Percentiles rank a stretch among this genome's conserved stretches.
phyloP scores from a whole-genome alignment of 2,113 vertebrate species.

The Sebastes schlegelii region DNA sequence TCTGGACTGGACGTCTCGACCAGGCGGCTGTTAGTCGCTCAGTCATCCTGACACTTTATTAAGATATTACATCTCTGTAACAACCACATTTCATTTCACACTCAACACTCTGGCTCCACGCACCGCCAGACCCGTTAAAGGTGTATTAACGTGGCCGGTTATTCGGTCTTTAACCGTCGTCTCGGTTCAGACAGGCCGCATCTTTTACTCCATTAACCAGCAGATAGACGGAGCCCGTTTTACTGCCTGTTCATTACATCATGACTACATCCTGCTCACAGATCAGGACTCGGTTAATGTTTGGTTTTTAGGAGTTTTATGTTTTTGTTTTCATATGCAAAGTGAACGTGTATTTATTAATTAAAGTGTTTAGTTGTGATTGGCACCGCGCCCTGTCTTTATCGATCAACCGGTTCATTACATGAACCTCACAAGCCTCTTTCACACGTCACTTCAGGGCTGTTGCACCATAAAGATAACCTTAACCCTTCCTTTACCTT shows the following conservation, averaged over 20 bases:
- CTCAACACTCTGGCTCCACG: accelerated
- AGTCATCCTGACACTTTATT: neutral
- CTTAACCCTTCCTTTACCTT: too few species aligned
- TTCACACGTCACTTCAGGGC: slow-evolving; percentile 1
- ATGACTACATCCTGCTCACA: neutral
- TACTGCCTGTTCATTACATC: neutral
- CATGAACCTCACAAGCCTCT: slow-evolving; percentile 24
- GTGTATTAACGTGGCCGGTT: accelerated
- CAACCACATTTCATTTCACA: accelerated
- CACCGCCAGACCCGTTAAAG: accelerated
- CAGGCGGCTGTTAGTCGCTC: slow-evolving; percentile 15
- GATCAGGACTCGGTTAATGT: neutral
- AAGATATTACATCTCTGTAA: accelerated
- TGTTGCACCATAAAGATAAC: slow-evolving; percentile 25
- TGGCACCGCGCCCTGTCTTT: slow-evolving; percentile 52
- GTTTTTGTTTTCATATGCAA: accelerated
- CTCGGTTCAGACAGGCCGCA: slow-evolving; percentile 1
- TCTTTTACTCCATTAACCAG: slow-evolving; percentile 10
- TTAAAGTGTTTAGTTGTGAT: neutral
- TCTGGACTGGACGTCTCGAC: slow-evolving; percentile 25
- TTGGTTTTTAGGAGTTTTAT: accelerated
- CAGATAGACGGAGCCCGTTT: slow-evolving; percentile 46
- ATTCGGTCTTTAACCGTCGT: neutral
- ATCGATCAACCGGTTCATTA: slow-evolving; percentile 52
- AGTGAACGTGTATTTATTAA: neutral